Evolutionary conservation across 2,113 vertebrate genomes (phyloP), one percentile per base, ranked within the genome.

Genomic region (Mirza zaza): DNA sequence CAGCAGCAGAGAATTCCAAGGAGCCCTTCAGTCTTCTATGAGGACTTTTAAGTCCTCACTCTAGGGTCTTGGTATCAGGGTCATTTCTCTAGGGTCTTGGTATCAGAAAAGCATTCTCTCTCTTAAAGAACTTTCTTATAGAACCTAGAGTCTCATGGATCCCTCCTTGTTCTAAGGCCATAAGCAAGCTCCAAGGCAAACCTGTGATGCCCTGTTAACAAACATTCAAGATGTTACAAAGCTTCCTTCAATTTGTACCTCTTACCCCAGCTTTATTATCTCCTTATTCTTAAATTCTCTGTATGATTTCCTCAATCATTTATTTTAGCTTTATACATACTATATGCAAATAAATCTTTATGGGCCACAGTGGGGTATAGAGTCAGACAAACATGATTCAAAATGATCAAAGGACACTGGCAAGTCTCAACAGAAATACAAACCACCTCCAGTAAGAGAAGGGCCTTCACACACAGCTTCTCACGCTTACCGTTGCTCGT

Each of bases 401-500:
- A 63, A 96, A 82, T 3, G 48, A 70, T n/a, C 77, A 79, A 63
- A 89, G 32, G 55, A 63, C 27, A 48, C 0, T 89, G 55, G 18
- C 32, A 93, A 59, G 50, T 90, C 48, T 87, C 57, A 70, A 79
- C 1, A 76, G 14, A 79, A 85, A 61, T 18, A 77, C 25, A 90
- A 75, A 77, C 10, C 8, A 27, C 59, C 48, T 23, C 39, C 50
- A n/a, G 0, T 1, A 32, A 50, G 29, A 65, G 5, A 6, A 77
- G 6, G 2, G 39, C 8, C 25, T 29, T 39, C 36, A 11, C 23
- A 23, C 27, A 25, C 45, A 55, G 10, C n/a, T 42, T n/a, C 39
- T 8, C 0, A 8, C 25, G 98, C 99, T 99, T 98, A 99, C 99
- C 70, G 99, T 99, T 95, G 99, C 99, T 97, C 98, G 99, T 27